Evolutionary conservation across 2,888 invertebrate genomes (phyloP).

Genomic region (Drosophila aldrichi): DNA sequence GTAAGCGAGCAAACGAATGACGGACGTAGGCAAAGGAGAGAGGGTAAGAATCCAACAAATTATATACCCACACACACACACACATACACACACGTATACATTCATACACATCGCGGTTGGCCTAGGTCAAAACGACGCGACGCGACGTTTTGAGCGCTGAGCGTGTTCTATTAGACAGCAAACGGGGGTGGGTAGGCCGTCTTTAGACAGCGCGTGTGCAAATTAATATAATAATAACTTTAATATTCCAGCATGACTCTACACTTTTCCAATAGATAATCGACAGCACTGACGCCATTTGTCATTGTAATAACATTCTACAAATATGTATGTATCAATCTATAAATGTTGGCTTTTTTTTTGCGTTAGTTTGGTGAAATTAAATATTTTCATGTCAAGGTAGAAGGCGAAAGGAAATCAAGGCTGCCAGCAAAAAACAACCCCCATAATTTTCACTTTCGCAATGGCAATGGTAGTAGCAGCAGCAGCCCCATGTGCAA

Average conservation of each 20-base stretch:
- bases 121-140: slow-evolving; percentile 69
- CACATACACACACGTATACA: background rate
- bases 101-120: slow-evolving; percentile 49
- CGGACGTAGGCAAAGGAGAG: slow-evolving; percentile 9
- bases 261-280: slow-evolving; percentile 25
- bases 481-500: slow-evolving; percentile 19
- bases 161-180: slow-evolving; percentile 26
- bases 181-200: background rate
- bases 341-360: background rate
- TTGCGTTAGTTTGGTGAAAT: slow-evolving; percentile 51
- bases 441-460: slow-evolving; percentile 58
- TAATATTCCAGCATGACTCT: slow-evolving; percentile 41
- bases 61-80: slow-evolving; percentile 12
- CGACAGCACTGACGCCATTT: slow-evolving; percentile 41
- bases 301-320: slow-evolving; percentile 13
- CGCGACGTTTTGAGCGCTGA: slow-evolving; percentile 24
- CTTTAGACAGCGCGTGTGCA: slow-evolving; percentile 51
- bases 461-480: slow-evolving; percentile 17
- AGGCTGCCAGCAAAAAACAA: slow-evolving; percentile 48
- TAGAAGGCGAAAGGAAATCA: slow-evolving; percentile 38
- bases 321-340: background rate
- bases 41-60: slow-evolving; percentile 36
- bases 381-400: slow-evolving; percentile 58
- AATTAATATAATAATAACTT: slow-evolving; percentile 51
- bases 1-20: slow-evolving; percentile 3